A percentile compares a stretch with the other conserved stretches of the same genome.
These are phyloP conservation scores for Caenorhabditis remanei DNA, from an alignment of 1,140 invertebrate genomes.

Conservation along the genomic window DNA sequence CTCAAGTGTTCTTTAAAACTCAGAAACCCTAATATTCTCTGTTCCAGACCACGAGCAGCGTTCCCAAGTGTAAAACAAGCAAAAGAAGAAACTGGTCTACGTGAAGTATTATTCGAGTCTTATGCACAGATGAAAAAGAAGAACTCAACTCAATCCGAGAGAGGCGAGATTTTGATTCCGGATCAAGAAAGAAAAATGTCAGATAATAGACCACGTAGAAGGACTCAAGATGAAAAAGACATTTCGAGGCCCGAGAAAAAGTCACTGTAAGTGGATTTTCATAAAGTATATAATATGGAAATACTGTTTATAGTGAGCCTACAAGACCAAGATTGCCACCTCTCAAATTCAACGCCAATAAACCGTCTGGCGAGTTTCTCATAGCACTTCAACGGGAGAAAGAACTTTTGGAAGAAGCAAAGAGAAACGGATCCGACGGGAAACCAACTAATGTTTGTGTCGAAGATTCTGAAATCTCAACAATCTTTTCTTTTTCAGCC, in stretches of 20 bases:
- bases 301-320: not conserved
- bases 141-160: conserved; percentile 37
- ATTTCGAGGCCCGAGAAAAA: not conserved
- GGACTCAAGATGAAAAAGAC: not conserved
- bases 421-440: not conserved
- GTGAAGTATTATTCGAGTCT: not conserved
- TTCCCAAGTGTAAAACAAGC: not conserved
- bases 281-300: not conserved
- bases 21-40: not conserved
- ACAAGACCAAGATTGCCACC: not conserved
- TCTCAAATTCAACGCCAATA: not conserved
- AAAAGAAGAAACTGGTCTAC: conserved; percentile 10
- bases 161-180: conserved; percentile 10
- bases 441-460: not conserved
- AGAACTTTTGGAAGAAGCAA: not conserved
- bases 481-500: not conserved
- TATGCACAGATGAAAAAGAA: conserved; percentile 2
- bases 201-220: not conserved
- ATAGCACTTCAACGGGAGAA: not conserved
- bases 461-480: no score
- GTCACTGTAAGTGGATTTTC: not conserved
- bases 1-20: not conserved
- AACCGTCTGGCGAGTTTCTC: conserved; percentile 29
- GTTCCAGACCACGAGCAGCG: conserved; percentile 2
- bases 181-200: conserved; percentile 41